These are phyloP conservation scores for Psephotus haematonotus DNA, from an alignment of 2,113 vertebrate species.

Conservation along the genomic window DNA sequence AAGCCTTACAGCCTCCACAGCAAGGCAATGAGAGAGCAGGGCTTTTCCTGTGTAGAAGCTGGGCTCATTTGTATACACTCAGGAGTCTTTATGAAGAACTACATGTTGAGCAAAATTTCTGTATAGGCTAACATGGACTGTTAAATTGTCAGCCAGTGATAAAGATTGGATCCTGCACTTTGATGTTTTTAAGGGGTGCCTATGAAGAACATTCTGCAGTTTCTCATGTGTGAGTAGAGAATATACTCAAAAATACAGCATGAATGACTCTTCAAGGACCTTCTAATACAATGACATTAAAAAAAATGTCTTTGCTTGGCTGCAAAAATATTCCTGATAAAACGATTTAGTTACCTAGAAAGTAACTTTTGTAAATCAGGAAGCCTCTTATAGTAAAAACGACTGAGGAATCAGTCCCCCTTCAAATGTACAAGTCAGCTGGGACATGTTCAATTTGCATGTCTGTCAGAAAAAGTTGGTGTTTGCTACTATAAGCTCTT, in stretches of 20 bases:
- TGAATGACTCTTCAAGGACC: neutral
- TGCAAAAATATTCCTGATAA: neutral
- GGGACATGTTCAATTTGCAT: neutral
- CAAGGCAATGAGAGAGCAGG: neutral
- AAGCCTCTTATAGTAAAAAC: neutral
- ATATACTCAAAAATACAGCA: neutral
- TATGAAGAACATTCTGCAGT: neutral
- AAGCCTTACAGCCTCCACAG: neutral
- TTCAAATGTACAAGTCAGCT: neutral
- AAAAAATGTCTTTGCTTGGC: neutral
- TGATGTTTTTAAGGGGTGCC: neutral
- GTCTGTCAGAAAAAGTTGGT: neutral
- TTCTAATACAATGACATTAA: neutral
- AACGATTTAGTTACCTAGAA: neutral
- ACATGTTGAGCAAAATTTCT: neutral
- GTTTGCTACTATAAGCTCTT: neutral
- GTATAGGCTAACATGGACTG: neutral
- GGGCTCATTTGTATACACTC: neutral
- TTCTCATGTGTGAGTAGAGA: neutral
- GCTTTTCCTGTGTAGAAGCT: neutral
- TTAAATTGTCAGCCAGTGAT: neutral
- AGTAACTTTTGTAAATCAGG: neutral
- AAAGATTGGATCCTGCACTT: neutral
- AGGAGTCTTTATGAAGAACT: neutral
- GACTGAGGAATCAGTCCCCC: neutral